Evolutionary conservation across 2,888 invertebrate species (phyloP), one percentile per base, ranked within the genome.

Genomic region (Geotrupes spiniger): DNA sequence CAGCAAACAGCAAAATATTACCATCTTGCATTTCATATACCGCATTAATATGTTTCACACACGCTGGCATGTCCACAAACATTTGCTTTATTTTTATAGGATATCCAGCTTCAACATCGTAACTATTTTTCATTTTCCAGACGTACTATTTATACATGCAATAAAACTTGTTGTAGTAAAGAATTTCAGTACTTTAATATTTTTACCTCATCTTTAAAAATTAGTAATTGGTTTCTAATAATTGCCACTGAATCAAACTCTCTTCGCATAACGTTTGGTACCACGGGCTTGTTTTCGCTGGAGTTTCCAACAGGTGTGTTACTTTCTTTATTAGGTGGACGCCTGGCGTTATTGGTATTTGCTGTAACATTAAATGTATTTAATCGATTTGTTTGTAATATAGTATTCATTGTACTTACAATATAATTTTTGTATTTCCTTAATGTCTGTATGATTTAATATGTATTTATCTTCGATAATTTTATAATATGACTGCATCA

Each of bases 401-500:
- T n/a, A n/a, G n/a, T n/a, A n/a, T n/a, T n/a, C n/a, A n/a, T n/a
- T n/a, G n/a, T n/a, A 78, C 83, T 81, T 66, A 87, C 88, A 77
- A 65, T 89, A 89, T n/a, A 88, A 72, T 53, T 83, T 78, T 56
- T 83, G 82, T 82, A 89, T 82, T 29, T 81, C 88, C 62, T 83
- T 63, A 27, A 89, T 84, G 64, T 89, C 89, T 62, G 89, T 89
- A 54, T 82, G 79, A 52, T 82, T 83, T 27, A 90, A 72, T 1
- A 76, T 74, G 10, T 58, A 58, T 15, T 65, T 53, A 1, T 58
- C 52, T 8, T 63, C 59, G 42, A 68, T 67, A 9, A 79, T 80
- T 63, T 81, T 83, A 66, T 89, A 89, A 66, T 87, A 88, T 0
- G 89, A 86, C 67, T 84, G 87, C 89, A 89, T 89, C 40, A 89